These are phyloP conservation scores for Drosophila paranaensis DNA, from an alignment of 2,888 invertebrate genomes.

Conservation along the genomic window DNA sequence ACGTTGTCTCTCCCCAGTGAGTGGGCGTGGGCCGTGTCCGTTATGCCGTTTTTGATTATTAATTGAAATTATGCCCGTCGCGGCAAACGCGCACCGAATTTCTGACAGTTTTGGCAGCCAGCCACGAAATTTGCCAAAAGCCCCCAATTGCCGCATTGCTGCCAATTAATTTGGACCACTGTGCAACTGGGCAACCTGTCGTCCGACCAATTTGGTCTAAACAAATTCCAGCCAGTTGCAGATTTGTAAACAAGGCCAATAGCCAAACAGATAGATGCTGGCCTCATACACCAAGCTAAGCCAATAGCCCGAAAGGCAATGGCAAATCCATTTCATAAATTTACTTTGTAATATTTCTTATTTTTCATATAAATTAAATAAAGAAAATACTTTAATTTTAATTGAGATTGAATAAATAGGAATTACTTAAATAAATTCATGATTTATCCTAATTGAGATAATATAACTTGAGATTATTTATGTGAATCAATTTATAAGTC, in stretches of 20 bases:
- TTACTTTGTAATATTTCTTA: neutral
- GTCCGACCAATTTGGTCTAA: constrained; percentile 17
- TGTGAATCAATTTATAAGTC: too few species aligned
- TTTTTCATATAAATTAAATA: neutral
- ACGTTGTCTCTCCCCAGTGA: constrained; percentile 51
- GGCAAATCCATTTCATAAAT: neutral
- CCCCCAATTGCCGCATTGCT: constrained; percentile 28
- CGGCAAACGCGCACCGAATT: constrained; percentile 66
- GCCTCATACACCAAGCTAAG: neutral
- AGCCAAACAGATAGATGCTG: neutral
- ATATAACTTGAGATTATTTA: too few species aligned
- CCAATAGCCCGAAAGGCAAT: neutral
- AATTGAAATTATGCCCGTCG: constrained; percentile 73
- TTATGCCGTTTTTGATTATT: constrained; percentile 73
- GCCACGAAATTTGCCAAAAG: constrained; percentile 25
- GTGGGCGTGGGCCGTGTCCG: constrained; percentile 37
- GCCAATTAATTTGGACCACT: constrained; percentile 46
- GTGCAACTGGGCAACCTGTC: constrained; percentile 20
- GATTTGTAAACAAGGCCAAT: neutral
- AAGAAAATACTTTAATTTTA: neutral
- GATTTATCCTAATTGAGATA: too few species aligned
- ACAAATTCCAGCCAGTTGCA: constrained; percentile 15
- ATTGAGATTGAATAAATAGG: neutral
- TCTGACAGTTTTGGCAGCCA: constrained; percentile 71
- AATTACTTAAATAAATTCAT: too few species aligned